phyloP scores from a whole-genome alignment of 2,888 invertebrate genomes.

The Nysson spinosus region DNA sequence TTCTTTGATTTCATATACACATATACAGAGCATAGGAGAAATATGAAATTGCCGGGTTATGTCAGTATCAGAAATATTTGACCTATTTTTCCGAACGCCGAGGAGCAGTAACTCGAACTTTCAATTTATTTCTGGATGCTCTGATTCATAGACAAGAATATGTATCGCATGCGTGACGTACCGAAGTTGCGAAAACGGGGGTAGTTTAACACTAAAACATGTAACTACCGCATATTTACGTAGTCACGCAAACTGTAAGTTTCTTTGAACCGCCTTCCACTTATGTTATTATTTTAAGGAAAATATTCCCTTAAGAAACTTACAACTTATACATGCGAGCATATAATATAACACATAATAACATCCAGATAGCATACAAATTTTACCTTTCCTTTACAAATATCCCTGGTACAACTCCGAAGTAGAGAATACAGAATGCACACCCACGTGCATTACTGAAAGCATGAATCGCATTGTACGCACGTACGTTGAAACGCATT shows the following conservation, averaged over 20 bases:
- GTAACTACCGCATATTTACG: constrained; percentile 3
- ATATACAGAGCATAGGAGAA: no score
- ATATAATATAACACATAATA: no score
- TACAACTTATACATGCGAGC: no score
- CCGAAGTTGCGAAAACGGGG: constrained; percentile 15
- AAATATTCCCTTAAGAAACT: no score
- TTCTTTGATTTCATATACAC: no score
- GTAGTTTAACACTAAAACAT: constrained; percentile 11
- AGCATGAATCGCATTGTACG: not conserved
- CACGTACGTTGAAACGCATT: constrained; percentile 7
- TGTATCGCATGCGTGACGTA: constrained; percentile 1
- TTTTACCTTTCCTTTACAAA: not conserved
- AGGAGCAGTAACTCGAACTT: constrained; percentile 23
- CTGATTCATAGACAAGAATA: constrained; percentile 47
- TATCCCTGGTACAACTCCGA: not conserved
- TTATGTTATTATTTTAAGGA: no score
- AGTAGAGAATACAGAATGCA: no score
- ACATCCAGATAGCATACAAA: no score
- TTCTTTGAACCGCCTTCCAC: no score
- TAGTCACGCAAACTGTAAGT: constrained; percentile 35
- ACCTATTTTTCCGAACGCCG: constrained; percentile 33
- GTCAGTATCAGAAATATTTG: not conserved
- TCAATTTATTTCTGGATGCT: constrained; percentile 47
- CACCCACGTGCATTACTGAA: not conserved
- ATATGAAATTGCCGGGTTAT: not conserved